phyloP scores from a whole-genome alignment of 1,140 invertebrate species.

The Aphidius ervi region DNA sequence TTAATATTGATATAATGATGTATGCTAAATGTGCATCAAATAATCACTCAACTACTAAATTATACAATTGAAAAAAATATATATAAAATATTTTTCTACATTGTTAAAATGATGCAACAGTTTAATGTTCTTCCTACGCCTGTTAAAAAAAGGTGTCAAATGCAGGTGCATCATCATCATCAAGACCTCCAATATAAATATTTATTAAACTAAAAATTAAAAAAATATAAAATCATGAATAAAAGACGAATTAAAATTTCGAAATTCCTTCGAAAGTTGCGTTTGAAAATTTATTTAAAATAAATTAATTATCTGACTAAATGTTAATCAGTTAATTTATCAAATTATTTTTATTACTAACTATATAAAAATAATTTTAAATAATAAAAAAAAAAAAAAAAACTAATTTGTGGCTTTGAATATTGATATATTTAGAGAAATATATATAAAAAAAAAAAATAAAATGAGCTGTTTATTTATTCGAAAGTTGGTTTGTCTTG shows the following conservation, averaged over 20 bases:
- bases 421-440: no score
- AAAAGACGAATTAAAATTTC: background rate
- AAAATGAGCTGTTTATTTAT: no score
- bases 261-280: background rate
- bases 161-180: conserved; percentile 6
- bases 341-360: no score
- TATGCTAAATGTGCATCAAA: background rate
- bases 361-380: no score
- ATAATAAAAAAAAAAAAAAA: no score
- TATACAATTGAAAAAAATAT: conserved; percentile 9
- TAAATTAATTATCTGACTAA: background rate
- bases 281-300: conserved; percentile 20
- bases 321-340: no score
- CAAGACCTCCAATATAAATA: background rate
- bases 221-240: background rate
- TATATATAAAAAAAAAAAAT: background rate
- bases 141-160: conserved; percentile 23
- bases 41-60: conserved; percentile 9
- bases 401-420: no score
- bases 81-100: conserved; percentile 11
- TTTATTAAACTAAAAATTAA: background rate
- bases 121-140: conserved; percentile 34
- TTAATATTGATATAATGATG: conserved; percentile 5
- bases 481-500: background rate
- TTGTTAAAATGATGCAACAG: conserved; percentile 28